Evolutionary conservation across 2,888 invertebrate species (phyloP).

Genomic region (Bembecia ichneumoniformis): DNA sequence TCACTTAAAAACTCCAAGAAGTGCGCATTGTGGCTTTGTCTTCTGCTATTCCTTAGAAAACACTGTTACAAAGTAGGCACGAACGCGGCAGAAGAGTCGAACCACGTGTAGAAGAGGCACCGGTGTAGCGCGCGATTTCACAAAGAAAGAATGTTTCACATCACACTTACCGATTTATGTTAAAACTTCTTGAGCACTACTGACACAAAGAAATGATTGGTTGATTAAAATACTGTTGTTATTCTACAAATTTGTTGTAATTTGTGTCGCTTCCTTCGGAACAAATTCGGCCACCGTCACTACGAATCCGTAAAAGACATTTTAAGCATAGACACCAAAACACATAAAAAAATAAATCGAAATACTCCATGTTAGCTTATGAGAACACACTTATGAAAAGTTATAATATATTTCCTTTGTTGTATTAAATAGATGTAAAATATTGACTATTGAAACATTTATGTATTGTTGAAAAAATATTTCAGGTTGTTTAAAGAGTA

Average conservation of each 20-base stretch:
- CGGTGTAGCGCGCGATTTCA: constrained; percentile 57
- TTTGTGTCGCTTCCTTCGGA: constrained; percentile 66
- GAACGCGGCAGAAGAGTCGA: constrained; percentile 47
- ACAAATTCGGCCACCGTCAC: constrained; percentile 73
- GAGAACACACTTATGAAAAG: too few species aligned
- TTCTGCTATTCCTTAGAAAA: constrained; percentile 29
- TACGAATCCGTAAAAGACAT: constrained; percentile 72
- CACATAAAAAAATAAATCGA: constrained; percentile 27
- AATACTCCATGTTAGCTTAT: neutral
- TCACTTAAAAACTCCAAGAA: constrained; percentile 24
- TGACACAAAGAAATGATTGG: constrained; percentile 51
- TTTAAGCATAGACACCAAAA: constrained; percentile 55
- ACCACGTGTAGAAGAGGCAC: constrained; percentile 67
- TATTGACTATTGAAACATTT: too few species aligned
- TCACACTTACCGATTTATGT: constrained; percentile 64
- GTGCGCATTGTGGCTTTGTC: constrained; percentile 23
- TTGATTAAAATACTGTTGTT: constrained; percentile 44
- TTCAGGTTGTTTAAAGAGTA: too few species aligned
- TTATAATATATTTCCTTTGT: neutral
- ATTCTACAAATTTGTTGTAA: constrained; percentile 54
- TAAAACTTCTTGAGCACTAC: constrained; percentile 67
- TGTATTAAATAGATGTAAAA: neutral
- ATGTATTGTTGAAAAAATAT: too few species aligned
- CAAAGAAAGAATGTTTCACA: constrained; percentile 41
- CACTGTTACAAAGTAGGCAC: constrained; percentile 30